Base-by-base conservation (phyloP, 2,888 invertebrate species). In the Invenusta paracnida region DNA sequence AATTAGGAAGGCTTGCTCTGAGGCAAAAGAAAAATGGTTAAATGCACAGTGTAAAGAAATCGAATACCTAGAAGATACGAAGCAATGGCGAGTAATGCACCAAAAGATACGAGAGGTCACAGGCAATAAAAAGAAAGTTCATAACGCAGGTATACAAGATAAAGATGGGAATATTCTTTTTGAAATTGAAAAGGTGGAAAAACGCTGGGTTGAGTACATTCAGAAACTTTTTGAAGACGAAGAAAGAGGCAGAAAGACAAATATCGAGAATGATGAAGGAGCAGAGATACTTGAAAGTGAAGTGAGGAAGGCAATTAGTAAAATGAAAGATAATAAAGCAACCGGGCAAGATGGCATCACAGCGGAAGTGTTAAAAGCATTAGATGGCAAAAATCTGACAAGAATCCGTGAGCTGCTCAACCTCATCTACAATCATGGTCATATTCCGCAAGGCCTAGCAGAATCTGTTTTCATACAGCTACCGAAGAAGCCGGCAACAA, bases 1-100 rank as follows among this genome's bases (percentile, higher is more conserved):
- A n/a, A 73, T 73, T 73, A 73, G 73, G 73, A 73, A 73, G 73
- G 73, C 73, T 73, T 73, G 73, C 25, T 73, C 27, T 73, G 25
- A 73, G 73, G 73, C 73, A 73, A 73, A 73, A 73, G 73, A 73
- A 73, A 73, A 73, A 73, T 73, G 73, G 73, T 73, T 73, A 73
- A 73, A 73, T 73, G 73, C 73, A 73, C 27, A 73, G 73, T 73
- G 73, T 73, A 73, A 73, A 73, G 73, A 73, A 73, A 73, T 73
- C 73, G 73, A 73, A 73, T 5, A 73, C 73, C 73, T 73, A 73
- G 73, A 73, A 23, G 73, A 73, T 73, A 23, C 73, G 23, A 73
- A 73, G 73, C 73, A 73, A 23, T 73, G 73, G 73, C 73, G 73
- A 73, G 11, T 23, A 73, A 73, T 73, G 73, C 23, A 73, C 73